These are phyloP conservation scores for Crossocerus cetratus DNA, from an alignment of 2,888 invertebrate species.

Conservation along the genomic window DNA sequence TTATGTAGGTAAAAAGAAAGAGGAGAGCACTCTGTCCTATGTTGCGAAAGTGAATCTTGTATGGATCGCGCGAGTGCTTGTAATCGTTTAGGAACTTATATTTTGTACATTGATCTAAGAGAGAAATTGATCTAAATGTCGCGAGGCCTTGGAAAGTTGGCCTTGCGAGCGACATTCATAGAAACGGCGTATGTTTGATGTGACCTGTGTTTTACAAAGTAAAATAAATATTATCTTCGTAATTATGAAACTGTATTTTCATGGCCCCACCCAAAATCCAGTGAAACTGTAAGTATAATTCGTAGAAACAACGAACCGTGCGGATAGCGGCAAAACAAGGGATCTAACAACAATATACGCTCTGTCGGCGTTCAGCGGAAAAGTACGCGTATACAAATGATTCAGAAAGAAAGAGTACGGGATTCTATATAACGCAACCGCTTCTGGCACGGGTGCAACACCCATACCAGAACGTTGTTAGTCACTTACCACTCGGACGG, in stretches of 20 bases:
- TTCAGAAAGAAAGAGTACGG: conserved; percentile 13
- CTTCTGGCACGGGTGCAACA: no score
- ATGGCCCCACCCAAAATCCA: no score
- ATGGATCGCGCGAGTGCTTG: conserved; percentile 35
- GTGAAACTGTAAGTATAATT: no score
- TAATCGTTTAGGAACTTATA: conserved; percentile 47
- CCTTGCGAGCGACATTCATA: conserved; percentile 40
- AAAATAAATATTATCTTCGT: conserved; percentile 51
- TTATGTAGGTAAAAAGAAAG: background rate
- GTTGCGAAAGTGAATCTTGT: conserved; percentile 39
- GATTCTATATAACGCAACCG: background rate
- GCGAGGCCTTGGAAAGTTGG: conserved; percentile 31
- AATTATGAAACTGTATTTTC: conserved; percentile 9
- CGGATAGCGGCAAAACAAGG: no score
- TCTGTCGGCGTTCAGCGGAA: background rate
- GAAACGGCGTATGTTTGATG: conserved; percentile 48
- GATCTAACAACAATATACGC: no score
- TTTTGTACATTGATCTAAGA: conserved; percentile 44
- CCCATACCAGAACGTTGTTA: no score
- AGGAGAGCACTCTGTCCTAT: conserved; percentile 31
- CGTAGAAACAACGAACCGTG: no score
- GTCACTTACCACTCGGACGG: no score
- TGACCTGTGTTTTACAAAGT: conserved; percentile 52
- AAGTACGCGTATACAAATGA: conserved; percentile 5
- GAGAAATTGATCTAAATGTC: conserved; percentile 10